phyloP scores from a whole-genome alignment of 2,888 invertebrate species.

The Heliconius cydno region DNA sequence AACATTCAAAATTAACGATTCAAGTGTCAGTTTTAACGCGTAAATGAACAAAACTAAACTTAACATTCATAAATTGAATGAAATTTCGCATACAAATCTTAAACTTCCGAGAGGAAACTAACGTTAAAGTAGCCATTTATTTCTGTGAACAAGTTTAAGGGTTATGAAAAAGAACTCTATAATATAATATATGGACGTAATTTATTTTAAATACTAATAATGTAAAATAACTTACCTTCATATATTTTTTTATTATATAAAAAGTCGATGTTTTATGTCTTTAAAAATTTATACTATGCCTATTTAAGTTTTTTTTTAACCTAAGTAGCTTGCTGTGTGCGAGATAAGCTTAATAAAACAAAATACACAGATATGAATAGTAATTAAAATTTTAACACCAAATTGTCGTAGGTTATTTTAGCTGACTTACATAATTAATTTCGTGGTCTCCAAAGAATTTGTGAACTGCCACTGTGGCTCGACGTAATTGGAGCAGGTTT shows the following conservation, averaged over 20 bases:
- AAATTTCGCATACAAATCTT: conserved; percentile 14
- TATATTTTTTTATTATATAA: not conserved
- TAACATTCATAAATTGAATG: conserved; percentile 1
- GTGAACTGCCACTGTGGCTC: conserved; percentile 22
- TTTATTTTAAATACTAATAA: not conserved
- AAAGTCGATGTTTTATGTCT: not conserved
- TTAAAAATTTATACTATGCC: not conserved
- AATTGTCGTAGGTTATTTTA: not conserved
- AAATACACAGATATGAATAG: not conserved
- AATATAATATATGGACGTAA: conserved; percentile 3
- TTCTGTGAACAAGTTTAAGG: not conserved
- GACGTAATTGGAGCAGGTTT: conserved; percentile 28
- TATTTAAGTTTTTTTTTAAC: not conserved
- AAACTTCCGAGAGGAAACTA: conserved; percentile 13
- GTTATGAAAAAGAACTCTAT: not conserved
- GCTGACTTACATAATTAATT: conserved; percentile 1
- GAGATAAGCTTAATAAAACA: not conserved
- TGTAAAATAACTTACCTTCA: too few relatives aligned
- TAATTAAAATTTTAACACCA: not conserved
- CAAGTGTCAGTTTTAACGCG: too few relatives aligned
- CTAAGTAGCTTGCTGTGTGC: not conserved
- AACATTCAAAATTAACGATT: too few relatives aligned
- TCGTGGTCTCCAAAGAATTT: conserved; percentile 14
- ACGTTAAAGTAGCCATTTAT: conserved; percentile 12
- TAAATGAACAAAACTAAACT: not conserved